These are phyloP conservation scores for Sula dactylatra DNA, from an alignment of 2,113 vertebrate species.

Conservation along the genomic window DNA sequence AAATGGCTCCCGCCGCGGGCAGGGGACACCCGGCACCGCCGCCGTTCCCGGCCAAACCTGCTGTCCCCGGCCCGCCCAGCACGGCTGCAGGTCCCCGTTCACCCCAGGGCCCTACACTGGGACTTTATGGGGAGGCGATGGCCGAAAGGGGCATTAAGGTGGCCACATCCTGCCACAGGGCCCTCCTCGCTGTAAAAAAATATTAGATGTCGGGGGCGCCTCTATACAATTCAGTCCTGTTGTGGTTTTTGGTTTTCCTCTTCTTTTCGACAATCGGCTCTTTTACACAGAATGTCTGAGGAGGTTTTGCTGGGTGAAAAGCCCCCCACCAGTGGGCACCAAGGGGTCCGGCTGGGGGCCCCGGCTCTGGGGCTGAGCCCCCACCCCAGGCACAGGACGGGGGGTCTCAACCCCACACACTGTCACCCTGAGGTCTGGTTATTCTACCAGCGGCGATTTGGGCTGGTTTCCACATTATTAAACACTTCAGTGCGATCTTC, in stretches of 20 bases:
- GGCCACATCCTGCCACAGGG: neutral
- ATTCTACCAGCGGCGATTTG: fast-evolving
- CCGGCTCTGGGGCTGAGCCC: neutral
- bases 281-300: neutral
- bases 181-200: neutral
- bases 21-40: neutral
- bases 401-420: neutral
- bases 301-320: neutral
- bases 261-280: neutral
- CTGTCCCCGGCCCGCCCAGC: neutral
- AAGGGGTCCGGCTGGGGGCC: neutral
- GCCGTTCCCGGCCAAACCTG: neutral
- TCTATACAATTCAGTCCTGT: neutral
- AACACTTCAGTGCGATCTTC: neutral
- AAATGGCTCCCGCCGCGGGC: neutral
- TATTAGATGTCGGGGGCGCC: too few species aligned
- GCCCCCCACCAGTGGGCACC: neutral
- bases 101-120: neutral
- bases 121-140: neutral
- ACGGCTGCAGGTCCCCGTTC: neutral
- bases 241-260: neutral
- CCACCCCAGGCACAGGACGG: neutral
- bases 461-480: fast-evolving
- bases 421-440: neutral
- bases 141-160: neutral